Percentiles rank a stretch among this genome's conserved stretches.
Evolutionary conservation across 2,113 vertebrate genomes (phyloP).

Genomic region (Arothron firmamentum): DNA sequence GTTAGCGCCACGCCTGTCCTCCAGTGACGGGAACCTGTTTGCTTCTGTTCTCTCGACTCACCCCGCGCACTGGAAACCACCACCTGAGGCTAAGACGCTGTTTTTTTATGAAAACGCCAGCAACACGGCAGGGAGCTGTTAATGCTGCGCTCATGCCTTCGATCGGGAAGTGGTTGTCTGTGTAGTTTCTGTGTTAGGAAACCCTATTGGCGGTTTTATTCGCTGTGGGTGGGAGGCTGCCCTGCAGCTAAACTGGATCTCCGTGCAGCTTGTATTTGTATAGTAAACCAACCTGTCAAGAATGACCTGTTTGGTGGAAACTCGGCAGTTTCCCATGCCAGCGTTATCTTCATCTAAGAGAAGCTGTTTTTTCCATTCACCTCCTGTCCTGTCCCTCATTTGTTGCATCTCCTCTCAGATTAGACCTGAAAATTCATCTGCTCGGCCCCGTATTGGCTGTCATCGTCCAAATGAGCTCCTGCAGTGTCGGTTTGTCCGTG

Average conservation of each 20-base stretch:
- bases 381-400: background rate
- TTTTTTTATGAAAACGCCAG: conserved; percentile 4
- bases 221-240: background rate
- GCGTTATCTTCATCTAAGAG: conserved; percentile 9
- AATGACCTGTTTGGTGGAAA: conserved; percentile 14
- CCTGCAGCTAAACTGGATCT: conserved; percentile 15
- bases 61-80: conserved; percentile 16
- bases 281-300: conserved; percentile 16
- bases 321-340: background rate
- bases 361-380: background rate
- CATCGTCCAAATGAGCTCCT: conserved; percentile 7
- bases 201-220: conserved; percentile 5
- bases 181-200: background rate
- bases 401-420: conserved; percentile 7
- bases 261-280: conserved; percentile 10
- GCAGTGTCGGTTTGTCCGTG: conserved; percentile 3
- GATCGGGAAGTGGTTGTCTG: background rate
- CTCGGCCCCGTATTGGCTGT: background rate
- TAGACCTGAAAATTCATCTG: conserved; percentile 3
- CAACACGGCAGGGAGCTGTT: background rate
- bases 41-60: conserved; percentile 20
- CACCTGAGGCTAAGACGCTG: background rate
- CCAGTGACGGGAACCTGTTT: conserved; percentile 51
- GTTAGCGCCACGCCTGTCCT: conserved; percentile 45
- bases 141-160: background rate